phyloP scores from a whole-genome alignment of 2,113 vertebrate genomes.

The Menidia beryllina region DNA sequence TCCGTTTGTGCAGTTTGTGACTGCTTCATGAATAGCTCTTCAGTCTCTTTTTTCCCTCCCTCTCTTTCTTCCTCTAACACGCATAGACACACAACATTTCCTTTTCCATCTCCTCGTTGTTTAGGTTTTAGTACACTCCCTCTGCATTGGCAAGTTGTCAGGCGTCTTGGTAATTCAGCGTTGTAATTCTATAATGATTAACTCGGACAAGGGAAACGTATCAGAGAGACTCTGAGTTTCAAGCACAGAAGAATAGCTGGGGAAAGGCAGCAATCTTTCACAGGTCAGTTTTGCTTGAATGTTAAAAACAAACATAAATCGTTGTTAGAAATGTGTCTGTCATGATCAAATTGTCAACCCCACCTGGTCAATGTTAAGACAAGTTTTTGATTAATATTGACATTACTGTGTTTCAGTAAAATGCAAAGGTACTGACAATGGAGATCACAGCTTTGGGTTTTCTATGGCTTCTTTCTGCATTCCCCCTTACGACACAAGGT shows the following conservation, averaged over 20 bases:
- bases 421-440: constrained; percentile 50
- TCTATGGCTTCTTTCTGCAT: constrained; percentile 35
- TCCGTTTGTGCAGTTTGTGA: constrained; percentile 25
- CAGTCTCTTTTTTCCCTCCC: background rate
- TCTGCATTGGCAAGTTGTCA: background rate
- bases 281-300: constrained; percentile 37
- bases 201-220: background rate
- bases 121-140: constrained; percentile 7
- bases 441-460: background rate
- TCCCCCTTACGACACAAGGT: constrained; percentile 59
- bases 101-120: background rate
- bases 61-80: background rate
- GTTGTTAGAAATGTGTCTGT: background rate
- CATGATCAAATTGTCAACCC: background rate
- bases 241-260: background rate
- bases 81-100: background rate
- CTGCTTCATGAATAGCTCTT: constrained; percentile 23
- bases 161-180: background rate
- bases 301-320: background rate
- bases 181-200: constrained; percentile 51
- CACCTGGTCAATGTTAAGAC: background rate
- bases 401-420: constrained; percentile 25
- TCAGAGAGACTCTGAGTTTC: background rate
- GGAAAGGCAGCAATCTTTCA: background rate
- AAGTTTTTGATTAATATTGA: background rate